Conservation (phyloP, 2,113 vertebrate species). For the Bombycilla garrulus region DNA sequence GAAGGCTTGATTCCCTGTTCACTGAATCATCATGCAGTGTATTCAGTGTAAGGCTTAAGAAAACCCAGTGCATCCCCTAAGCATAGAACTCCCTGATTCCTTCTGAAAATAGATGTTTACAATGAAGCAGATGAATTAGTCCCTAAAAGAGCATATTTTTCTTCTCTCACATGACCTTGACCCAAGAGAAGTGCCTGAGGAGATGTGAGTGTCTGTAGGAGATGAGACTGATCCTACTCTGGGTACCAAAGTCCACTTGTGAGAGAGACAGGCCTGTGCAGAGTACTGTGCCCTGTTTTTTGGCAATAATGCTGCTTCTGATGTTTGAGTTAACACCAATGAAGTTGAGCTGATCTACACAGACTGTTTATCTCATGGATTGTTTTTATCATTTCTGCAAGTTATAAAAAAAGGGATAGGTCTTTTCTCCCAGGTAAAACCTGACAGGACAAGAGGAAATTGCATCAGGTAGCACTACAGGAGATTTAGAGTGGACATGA, state of each 20-base stretch:
- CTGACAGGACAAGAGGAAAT: background rate
- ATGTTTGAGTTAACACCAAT: background rate
- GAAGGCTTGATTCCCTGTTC: background rate
- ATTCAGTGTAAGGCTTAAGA: background rate
- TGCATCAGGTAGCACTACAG: fast-evolving
- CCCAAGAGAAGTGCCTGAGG: background rate
- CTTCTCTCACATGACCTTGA: background rate
- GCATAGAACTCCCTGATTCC: background rate
- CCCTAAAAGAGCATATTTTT: background rate
- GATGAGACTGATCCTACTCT: background rate
- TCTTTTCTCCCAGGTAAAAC: background rate
- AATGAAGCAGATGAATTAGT: background rate
- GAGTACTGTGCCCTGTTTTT: background rate
- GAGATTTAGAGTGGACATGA: background rate
- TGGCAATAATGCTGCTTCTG: background rate
- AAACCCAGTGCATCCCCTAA: background rate
- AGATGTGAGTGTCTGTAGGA: background rate
- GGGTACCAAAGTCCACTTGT: background rate
- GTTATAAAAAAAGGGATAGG: background rate
- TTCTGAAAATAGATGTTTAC: background rate
- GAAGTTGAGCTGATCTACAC: background rate
- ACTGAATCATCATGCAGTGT: background rate
- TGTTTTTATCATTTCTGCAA: background rate
- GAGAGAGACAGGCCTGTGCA: background rate
- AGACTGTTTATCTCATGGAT: background rate